Conservation (phyloP, 2,113 vertebrate genomes). For the Pelecanus crispus region DNA sequence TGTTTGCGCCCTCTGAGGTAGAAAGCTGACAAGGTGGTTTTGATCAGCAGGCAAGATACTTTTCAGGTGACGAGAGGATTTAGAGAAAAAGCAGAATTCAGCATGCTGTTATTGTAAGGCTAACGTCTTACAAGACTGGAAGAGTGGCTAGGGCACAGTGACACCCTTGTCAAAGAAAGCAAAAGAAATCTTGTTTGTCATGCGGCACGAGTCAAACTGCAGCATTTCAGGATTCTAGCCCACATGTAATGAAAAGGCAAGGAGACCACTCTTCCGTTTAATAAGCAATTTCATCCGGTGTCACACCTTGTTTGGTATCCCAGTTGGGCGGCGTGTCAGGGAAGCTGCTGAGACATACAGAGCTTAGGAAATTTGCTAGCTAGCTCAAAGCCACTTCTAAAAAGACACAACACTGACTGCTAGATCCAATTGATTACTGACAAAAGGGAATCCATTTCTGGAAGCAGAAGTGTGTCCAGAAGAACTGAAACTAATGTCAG, state of each 20-base stretch:
- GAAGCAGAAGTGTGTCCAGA: neutral
- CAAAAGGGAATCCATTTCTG: neutral
- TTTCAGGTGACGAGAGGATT: neutral
- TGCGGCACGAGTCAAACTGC: neutral
- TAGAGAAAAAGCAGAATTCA: neutral
- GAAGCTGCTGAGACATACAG: neutral
- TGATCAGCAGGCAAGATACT: neutral
- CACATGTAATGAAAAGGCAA: slow-evolving; percentile 1
- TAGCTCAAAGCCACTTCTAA: neutral
- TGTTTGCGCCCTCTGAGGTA: neutral
- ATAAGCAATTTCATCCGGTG: neutral
- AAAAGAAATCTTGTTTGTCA: neutral
- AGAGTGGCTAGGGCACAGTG: neutral
- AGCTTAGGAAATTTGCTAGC: neutral
- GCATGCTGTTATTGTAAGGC: neutral
- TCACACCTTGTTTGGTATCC: neutral
- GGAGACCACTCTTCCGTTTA: neutral
- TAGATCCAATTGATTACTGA: neutral
- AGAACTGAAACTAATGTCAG: neutral
- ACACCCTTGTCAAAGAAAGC: neutral
- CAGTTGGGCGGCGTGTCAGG: neutral
- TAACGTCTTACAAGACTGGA: neutral
- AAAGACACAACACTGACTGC: neutral
- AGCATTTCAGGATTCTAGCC: neutral
- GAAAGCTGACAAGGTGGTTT: neutral